These are phyloP conservation scores for Vireo griseus DNA, from an alignment of 2,797 vertebrate genomes.

Conservation along the genomic window DNA sequence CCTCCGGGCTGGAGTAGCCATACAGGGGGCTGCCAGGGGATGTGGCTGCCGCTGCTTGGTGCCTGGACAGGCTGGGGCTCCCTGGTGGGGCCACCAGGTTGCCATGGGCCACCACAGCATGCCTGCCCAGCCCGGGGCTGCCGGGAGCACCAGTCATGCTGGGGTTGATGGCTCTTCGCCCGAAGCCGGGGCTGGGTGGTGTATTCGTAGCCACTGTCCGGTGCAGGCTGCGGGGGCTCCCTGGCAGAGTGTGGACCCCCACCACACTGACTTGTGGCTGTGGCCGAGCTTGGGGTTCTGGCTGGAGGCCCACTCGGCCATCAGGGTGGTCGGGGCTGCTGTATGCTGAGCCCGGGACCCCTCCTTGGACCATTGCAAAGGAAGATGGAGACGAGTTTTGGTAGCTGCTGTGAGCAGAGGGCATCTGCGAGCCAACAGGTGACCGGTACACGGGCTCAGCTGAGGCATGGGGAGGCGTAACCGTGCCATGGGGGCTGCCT, in stretches of 20 bases:
- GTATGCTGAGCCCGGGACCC: conserved; percentile 31
- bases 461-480: conserved; percentile 77
- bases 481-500: conserved; percentile 74
- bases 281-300: conserved; percentile 47
- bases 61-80: conserved; percentile 83
- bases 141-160: conserved; percentile 36
- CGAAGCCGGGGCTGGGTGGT: conserved; percentile 74
- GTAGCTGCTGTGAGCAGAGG: conserved; percentile 74
- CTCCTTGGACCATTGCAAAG: conserved; percentile 14
- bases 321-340: conserved; percentile 71
- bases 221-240: conserved; percentile 86
- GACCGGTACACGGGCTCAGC: conserved; percentile 80
- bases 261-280: conserved; percentile 72
- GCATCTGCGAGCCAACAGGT: conserved; percentile 73
- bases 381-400: conserved; percentile 71
- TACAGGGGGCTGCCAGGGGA: conserved; percentile 85
- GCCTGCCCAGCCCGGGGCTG: conserved; percentile 72
- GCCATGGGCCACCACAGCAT: conserved; percentile 41
- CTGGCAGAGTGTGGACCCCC: conserved; percentile 69
- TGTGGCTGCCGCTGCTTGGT: conserved; percentile 36
- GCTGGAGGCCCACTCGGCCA: neutral
- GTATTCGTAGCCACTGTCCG: conserved; percentile 96
- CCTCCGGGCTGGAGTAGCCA: conserved; percentile 87
- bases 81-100: conserved; percentile 76
- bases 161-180: conserved; percentile 71